Evolutionary conservation across 2,113 vertebrate genomes (phyloP), one percentile per base, ranked within the genome.

Genomic region (Cololabis saira): DNA sequence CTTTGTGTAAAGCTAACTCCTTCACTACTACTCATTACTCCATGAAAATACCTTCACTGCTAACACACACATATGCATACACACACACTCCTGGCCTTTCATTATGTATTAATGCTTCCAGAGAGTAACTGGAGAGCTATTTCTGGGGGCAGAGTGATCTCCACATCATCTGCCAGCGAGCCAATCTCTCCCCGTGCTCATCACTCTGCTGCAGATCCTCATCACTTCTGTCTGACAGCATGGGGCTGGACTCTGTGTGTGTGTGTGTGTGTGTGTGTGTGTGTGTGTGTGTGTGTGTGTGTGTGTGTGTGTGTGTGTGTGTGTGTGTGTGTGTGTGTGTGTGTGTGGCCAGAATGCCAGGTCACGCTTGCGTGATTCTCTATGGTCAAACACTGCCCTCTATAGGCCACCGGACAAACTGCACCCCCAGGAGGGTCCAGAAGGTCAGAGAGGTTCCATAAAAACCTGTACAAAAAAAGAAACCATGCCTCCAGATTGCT

Each of bases 31-130:
- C 33, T 37, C 33, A 37, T 3, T 37, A 37, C 33, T 4, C 10
- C 33, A 7, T 37, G 33, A 37, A 37, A 37, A 37, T 11, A 37
- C 33, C 3, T 37, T 37, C 33, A 37, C 64, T 69, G 76, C 64
- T 54, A 69, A 61, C n/a, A 64, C 30, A 44, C 61, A 45, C 12
- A 62, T 16, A 8, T 12, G 30, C 33, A 45, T 61, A 16, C 42
- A 47, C 45, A 33, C 49, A 66, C 59, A 78, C 57, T 50, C 49
- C 52, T 59, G 69, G 65, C 71, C 61, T 51, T 67, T 78, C 76
- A 80, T 88, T 78, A 83, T 48, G 79, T 76, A 80, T 88, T 85
- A 78, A 90, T 80, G 57, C 51, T 72, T 68, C 71, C 76, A 82
- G 75, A 81, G 70, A 80, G 59, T 78, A 73, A 74, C 74, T 55